Evolutionary conservation across 2,888 invertebrate genomes (phyloP).

Genomic region (Tolmerus cingulatus): DNA sequence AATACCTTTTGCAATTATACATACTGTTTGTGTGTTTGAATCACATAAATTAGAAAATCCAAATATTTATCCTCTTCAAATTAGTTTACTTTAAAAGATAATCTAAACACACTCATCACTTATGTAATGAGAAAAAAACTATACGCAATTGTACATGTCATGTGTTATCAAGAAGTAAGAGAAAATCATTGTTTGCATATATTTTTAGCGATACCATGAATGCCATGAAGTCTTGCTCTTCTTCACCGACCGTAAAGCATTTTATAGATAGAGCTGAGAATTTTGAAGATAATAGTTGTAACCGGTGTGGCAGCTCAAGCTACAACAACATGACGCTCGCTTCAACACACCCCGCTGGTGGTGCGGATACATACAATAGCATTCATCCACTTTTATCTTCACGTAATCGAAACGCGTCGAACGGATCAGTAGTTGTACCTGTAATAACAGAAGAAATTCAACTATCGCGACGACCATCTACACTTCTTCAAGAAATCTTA

Average conservation of each 20-base stretch:
- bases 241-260: conserved; percentile 44
- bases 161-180: background rate
- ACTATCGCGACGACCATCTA: conserved; percentile 61
- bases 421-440: conserved; percentile 48
- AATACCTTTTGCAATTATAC: background rate
- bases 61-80: background rate
- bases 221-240: conserved; percentile 26
- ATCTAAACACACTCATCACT: background rate
- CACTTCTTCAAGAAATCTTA: conserved; percentile 61
- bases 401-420: conserved; percentile 55
- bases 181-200: background rate
- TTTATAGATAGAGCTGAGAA: conserved; percentile 25
- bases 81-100: background rate
- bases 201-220: background rate
- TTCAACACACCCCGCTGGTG: conserved; percentile 8
- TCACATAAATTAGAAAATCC: background rate
- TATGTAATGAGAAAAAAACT: background rate
- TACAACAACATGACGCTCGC: conserved; percentile 28
- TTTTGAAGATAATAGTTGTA: conserved; percentile 14
- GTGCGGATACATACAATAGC: background rate
- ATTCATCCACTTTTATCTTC: conserved; percentile 36
- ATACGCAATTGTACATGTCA: conserved; percentile 27
- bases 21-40: background rate
- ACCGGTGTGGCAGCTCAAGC: conserved; percentile 18
- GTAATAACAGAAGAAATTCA: conserved; percentile 55